Base-by-base conservation (phyloP, 2,888 invertebrate genomes). In the Phengaris alcon region DNA sequence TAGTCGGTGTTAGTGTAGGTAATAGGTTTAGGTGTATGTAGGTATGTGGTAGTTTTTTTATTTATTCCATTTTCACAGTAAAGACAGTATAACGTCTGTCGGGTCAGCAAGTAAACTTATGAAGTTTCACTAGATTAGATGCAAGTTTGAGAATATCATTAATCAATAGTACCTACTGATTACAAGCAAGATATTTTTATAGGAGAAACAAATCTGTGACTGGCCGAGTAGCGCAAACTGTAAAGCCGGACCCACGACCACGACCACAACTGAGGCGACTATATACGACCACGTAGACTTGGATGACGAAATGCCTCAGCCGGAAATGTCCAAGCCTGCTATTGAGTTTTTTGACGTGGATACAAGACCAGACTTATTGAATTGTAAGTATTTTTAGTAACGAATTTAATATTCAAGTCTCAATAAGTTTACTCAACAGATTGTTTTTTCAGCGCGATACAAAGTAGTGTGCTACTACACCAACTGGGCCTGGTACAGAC, bases 401-500 rank as follows among this genome's bases (percentile, higher is more conserved):
- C 6, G 48, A 48, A 6, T 35, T 35, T 35, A 22, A 22, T 22
- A 35, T 35, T 35, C 35, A 35, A 35, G 35, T 35, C 35, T 4
- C 35, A 35, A 35, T 10, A 54, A 54, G 0, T 54, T 54, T 54
- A 12, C 54, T 12, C 54, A 51, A 6, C 73, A 52, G 48, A 48
- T 6, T 48, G 8, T 73, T 69, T 22, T 95, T 77, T 89, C 94
- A 85, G 97, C 96, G 22, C 94, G 95, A 77, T 97, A 95, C 86
- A 97, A 97, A 87, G 94, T 98, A 0, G 97, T 98, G 0, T 98
- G 98, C 84, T 98, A 98, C 88, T 98, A 97, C 87, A 98, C 98
- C 0, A 98, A 98, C 85, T 98, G 98, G 98, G 97, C 98, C 0
- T 98, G 98, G 97, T 98, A 97, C 84, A 94, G 97, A 48, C 95